Base-by-base conservation (phyloP, 1,140 invertebrate genomes). In the Papilio xuthus region DNA sequence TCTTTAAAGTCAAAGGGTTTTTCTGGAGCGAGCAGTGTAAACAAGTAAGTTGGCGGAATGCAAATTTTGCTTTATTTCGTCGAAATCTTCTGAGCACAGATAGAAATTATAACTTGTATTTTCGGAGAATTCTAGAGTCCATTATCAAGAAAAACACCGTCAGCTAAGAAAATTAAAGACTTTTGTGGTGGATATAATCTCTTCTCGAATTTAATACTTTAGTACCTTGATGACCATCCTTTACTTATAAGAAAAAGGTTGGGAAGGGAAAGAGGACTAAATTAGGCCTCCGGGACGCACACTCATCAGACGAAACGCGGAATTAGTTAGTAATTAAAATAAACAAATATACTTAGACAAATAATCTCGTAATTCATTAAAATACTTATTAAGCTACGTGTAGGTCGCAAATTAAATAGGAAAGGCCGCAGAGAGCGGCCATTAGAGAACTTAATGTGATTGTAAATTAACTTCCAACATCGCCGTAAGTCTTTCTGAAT, bases 321-420 rank as follows among this genome's bases (percentile, higher is more conserved):
- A 1, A 4, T 0, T 37, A 3, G 32, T 37, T 6, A 18, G 8
- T 53, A 53, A 9, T 53, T 53, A 53, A 60, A 60, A 67, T 15
- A 67, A 67, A 28, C 3, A 28, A 67, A 67, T 15, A 15, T 67
- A 67, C 26, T 32, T 26, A 28, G 56, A 60, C 10, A 26, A 60
- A 60, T 60, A 63, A 63, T 7, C 8, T 67, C 0, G 26, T 67
- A 32, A 67, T 67, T 32, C 13, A 67, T 67, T 67, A 67, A 67
- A 67, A 28, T 67, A 67, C 60, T 67, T 67, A 67, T 67, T 67
- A 67, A 67, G 26, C 60, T 6, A 18, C 60, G 41, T 72, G 71
- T 72, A 47, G 72, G 44, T 75, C 26, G 72, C 44, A 75, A 75
- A 75, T 75, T 75, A 75, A 75, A 75, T 75, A 56, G 44, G 18